Evolutionary conservation across 2,797 vertebrate genomes (phyloP).

Genomic region (Notolepis coatsorum): DNA sequence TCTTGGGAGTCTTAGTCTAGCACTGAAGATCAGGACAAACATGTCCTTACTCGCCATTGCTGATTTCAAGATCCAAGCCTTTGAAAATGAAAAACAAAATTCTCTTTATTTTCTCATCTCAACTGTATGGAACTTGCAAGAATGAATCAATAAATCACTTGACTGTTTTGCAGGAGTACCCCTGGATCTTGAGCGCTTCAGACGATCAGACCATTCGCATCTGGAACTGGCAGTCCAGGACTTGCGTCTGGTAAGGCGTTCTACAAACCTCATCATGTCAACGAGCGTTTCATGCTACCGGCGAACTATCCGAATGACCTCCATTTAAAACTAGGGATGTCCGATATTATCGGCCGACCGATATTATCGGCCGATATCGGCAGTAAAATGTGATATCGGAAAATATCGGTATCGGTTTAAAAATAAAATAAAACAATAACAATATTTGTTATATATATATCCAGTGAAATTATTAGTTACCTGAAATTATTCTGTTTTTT

Average conservation of each 20-base stretch:
- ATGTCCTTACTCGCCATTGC: background rate
- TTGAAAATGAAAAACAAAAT: too few relatives aligned
- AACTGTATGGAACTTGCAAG: background rate
- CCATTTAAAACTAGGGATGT: background rate
- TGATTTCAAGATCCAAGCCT: background rate
- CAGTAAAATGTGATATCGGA: too few relatives aligned
- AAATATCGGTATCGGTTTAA: too few relatives aligned
- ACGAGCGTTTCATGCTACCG: too few relatives aligned
- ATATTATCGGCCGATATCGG: too few relatives aligned
- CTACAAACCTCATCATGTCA: background rate
- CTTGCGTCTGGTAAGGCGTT: constrained; percentile 91
- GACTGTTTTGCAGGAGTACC: constrained; percentile 87
- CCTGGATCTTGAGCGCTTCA: constrained; percentile 98
- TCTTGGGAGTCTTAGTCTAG: too few relatives aligned
- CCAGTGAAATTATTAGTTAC: too few relatives aligned
- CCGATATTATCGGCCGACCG: too few relatives aligned
- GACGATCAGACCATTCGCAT: constrained; percentile 98
- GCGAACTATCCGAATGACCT: background rate
- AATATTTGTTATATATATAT: too few relatives aligned
- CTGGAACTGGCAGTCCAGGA: constrained; percentile 99
- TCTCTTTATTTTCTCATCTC: background rate
- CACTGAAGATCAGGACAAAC: too few relatives aligned
- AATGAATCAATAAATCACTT: background rate
- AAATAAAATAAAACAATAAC: too few relatives aligned
- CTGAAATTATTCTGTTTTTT: too few relatives aligned